Evolutionary conservation across 2,888 invertebrate species (phyloP).

Genomic region (Noctuana brunneofusca): DNA sequence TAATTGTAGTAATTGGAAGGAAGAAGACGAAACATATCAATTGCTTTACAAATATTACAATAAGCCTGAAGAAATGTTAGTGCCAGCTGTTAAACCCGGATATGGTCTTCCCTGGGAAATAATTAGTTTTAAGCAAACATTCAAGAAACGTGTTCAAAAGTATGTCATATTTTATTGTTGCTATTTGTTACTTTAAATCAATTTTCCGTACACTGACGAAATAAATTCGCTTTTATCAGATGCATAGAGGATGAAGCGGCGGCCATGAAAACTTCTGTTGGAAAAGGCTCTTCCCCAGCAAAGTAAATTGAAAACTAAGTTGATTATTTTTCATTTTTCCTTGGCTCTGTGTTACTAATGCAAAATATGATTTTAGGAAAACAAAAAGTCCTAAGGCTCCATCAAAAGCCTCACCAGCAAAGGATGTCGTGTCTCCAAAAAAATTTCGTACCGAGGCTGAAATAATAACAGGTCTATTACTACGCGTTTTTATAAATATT

Average conservation of each 20-base stretch:
- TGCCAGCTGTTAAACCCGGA: conserved; percentile 66
- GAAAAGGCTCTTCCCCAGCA: conserved; percentile 37
- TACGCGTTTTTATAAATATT: too few species aligned
- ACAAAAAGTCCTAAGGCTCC: conserved; percentile 53
- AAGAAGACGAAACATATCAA: conserved; percentile 69
- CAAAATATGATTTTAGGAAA: conserved; percentile 50
- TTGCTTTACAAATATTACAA: conserved; percentile 69
- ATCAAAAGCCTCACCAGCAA: conserved; percentile 42
- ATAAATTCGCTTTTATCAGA: conserved; percentile 45
- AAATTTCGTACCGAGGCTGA: conserved; percentile 64
- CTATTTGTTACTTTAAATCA: background rate
- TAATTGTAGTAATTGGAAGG: conserved; percentile 61
- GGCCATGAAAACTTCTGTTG: conserved; percentile 46
- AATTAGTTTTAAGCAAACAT: conserved; percentile 55
- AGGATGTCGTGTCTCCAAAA: conserved; percentile 46
- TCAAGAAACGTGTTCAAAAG: conserved; percentile 59
- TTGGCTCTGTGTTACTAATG: background rate
- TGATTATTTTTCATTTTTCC: background rate
- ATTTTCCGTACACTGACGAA: background rate
- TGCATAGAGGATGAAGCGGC: conserved; percentile 54
- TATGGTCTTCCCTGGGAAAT: conserved; percentile 58
- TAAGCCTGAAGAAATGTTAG: conserved; percentile 70
- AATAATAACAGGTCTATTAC: conserved; percentile 59
- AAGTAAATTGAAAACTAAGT: conserved; percentile 47
- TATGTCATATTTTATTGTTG: conserved; percentile 39